phyloP scores from a whole-genome alignment of 2,888 invertebrate species.

The Eristalis pertinax region DNA sequence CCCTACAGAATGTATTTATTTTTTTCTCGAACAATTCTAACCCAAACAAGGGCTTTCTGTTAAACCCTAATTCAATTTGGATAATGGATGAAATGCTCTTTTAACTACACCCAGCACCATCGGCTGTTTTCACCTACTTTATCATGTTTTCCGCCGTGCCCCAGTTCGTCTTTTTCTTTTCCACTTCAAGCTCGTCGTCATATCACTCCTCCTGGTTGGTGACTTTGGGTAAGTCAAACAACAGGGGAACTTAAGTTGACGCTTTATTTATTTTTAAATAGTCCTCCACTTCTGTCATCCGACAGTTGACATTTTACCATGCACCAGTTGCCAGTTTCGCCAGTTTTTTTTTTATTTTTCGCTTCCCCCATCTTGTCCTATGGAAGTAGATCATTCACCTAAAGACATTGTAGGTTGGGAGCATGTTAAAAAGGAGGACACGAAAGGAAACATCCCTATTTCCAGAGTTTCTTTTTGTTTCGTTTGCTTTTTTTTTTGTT shows the following conservation, averaged over 20 bases:
- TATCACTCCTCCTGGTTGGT: slow-evolving; percentile 38
- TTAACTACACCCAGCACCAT: slow-evolving; percentile 4
- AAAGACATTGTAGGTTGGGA: slow-evolving; percentile 12
- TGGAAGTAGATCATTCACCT: slow-evolving; percentile 63
- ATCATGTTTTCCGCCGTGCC: slow-evolving; percentile 2
- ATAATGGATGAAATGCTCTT: slow-evolving; percentile 21
- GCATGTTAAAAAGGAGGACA: background rate
- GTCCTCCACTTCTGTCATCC: slow-evolving; percentile 26
- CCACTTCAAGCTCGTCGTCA: slow-evolving; percentile 11
- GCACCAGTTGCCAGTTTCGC: slow-evolving; percentile 46
- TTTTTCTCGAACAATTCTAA: background rate
- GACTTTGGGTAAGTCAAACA: slow-evolving; percentile 36
- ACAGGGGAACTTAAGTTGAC: slow-evolving; percentile 53
- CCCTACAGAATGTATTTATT: background rate
- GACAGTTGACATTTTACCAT: slow-evolving; percentile 46
- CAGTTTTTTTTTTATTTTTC: background rate
- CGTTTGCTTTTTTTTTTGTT: background rate
- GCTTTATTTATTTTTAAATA: slow-evolving; percentile 65
- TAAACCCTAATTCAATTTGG: slow-evolving; percentile 24
- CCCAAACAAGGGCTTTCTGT: background rate
- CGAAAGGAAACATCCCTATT: slow-evolving; percentile 20
- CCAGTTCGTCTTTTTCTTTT: slow-evolving; percentile 3
- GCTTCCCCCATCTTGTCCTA: background rate
- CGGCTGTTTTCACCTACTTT: background rate
- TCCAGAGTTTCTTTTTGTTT: background rate